phyloP scores from a whole-genome alignment of 2,888 invertebrate species.

The Autographa pulchrina region DNA sequence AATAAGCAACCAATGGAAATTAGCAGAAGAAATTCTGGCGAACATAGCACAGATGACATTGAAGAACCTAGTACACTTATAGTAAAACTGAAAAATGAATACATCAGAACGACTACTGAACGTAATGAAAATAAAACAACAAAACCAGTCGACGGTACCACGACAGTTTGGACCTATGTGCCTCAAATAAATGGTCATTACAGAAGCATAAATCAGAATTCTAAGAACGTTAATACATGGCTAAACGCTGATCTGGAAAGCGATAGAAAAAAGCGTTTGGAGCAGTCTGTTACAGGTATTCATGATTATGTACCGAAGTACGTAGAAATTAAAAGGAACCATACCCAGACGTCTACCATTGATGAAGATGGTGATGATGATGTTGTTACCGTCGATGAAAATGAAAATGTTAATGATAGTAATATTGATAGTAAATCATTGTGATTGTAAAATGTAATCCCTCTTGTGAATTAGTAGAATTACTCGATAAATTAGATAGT shows the following conservation, averaged over 20 bases:
- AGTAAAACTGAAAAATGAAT: slow-evolving; percentile 73
- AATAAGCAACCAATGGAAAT: slow-evolving; percentile 46
- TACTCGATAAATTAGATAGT: slow-evolving; percentile 27
- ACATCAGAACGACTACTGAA: slow-evolving; percentile 59
- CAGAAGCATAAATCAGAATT: slow-evolving; percentile 74
- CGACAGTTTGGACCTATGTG: slow-evolving; percentile 73
- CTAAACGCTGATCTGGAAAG: slow-evolving; percentile 68
- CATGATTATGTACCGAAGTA: slow-evolving; percentile 76
- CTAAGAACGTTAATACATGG: slow-evolving; percentile 64
- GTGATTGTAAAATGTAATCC: slow-evolving; percentile 41
- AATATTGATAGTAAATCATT: slow-evolving; percentile 29
- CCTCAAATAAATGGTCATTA: slow-evolving; percentile 85
- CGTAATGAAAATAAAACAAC: slow-evolving; percentile 25
- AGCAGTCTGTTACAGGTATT: slow-evolving; percentile 71
- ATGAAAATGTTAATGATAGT: not conserved
- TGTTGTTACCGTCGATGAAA: slow-evolving; percentile 11
- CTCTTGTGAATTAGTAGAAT: slow-evolving; percentile 18
- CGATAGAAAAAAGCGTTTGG: slow-evolving; percentile 75
- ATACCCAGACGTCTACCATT: slow-evolving; percentile 55
- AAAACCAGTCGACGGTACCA: slow-evolving; percentile 54
- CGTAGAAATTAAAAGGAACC: slow-evolving; percentile 81
- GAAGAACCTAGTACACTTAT: slow-evolving; percentile 66
- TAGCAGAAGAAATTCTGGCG: slow-evolving; percentile 44
- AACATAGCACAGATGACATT: slow-evolving; percentile 28
- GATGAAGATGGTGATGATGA: slow-evolving; percentile 26